These are phyloP conservation scores for Pseudotriccus pelzelni DNA, from an alignment of 2,797 vertebrate genomes.

Conservation along the genomic window DNA sequence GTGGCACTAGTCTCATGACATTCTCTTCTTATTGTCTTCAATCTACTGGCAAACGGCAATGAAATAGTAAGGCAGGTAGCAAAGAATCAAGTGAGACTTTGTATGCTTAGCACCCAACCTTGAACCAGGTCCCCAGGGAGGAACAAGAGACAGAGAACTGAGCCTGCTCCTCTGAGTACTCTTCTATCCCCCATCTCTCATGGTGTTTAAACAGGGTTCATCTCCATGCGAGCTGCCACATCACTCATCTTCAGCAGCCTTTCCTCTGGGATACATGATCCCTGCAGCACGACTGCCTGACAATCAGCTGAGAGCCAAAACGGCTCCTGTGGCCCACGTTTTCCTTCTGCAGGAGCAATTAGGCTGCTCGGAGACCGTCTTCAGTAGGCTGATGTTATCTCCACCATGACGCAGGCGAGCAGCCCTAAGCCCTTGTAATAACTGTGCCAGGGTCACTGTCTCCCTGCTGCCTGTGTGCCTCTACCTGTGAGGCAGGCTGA, in stretches of 20 bases:
- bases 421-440: neutral
- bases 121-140: neutral
- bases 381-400: conserved; percentile 38
- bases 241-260: neutral
- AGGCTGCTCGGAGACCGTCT: neutral
- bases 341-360: conserved; percentile 18
- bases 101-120: neutral
- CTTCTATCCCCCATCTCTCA: neutral
- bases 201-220: neutral
- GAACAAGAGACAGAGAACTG: neutral
- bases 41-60: neutral
- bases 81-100: neutral
- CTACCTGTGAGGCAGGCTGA: conserved; percentile 10
- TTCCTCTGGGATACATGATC: neutral
- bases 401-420: neutral
- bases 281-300: neutral
- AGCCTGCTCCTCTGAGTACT: neutral
- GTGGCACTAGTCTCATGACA: neutral
- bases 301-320: neutral
- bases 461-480: neutral
- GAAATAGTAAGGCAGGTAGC: neutral
- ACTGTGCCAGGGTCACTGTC: conserved; percentile 46
- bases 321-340: neutral
- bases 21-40: neutral
- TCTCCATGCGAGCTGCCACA: neutral